Evolutionary conservation across 2,113 vertebrate genomes (phyloP), one percentile per base, ranked within the genome.

Genomic region (Cranoglanis bouderius): DNA sequence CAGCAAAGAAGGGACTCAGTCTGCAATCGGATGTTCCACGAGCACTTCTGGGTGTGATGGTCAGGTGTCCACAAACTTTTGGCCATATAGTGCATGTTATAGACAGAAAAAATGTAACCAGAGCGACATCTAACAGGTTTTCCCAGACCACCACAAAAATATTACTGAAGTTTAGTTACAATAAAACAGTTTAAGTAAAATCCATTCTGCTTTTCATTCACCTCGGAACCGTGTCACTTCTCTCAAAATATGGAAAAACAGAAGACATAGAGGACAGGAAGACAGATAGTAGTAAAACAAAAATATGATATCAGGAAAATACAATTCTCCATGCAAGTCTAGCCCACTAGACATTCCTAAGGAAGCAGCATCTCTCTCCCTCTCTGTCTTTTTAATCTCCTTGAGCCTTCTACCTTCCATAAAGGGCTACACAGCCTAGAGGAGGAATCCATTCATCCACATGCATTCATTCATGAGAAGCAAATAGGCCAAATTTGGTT

Each of bases 321-420:
- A 85, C 88, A 12, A 49, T 77, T 49, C 24, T n/a, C 12, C 26
- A 49, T 77, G 43, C 12, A 49, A 49, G 26, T 51, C 75, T 78
- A 16, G 75, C 75, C 75, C 26, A 78, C 24, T 49, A 78, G 43
- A 51, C 75, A 51, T 51, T 78, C 43, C 75, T 78, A n/a, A 49
- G 75, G 92, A 85, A 82, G 8, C n/a, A 82, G 18, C 51, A 35
- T 82, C 40, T n/a, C 51, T 57, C 59, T 82, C 88, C 65, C 85
- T 55, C 72, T 84, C 85, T 85, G 85, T 13, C 87, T 70, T 81
- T 88, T 90, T 93, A 93, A 94, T 95, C 93, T 94, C 92, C 85
- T 85, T 78, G 88, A 91, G 93, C 92, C 87, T 91, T 92, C 90
- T 91, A 93, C 93, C 91, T 93, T 94, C 90, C 92, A 91, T 91